phyloP scores from a whole-genome alignment of 2,797 vertebrate species.

The Leptatherina wallacei region DNA sequence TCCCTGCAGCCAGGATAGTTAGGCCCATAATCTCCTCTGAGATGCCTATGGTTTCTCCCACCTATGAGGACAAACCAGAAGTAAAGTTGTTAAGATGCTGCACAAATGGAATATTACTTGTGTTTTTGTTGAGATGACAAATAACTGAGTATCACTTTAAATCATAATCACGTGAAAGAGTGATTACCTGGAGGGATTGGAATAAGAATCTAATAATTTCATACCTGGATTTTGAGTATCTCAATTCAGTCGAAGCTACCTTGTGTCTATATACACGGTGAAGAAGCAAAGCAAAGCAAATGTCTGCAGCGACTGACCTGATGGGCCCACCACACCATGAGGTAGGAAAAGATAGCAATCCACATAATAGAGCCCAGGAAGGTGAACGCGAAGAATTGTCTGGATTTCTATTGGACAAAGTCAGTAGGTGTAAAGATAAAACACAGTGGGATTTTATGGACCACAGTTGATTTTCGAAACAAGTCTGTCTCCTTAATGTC shows the following conservation, averaged over 20 bases:
- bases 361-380: constrained; percentile 94
- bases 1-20: constrained; percentile 95
- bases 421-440: background rate
- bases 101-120: background rate
- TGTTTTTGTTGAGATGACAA: background rate
- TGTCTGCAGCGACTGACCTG: constrained; percentile 83
- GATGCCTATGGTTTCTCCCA: constrained; percentile 96
- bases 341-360: constrained; percentile 94
- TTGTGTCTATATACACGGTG: background rate
- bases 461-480: background rate
- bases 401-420: constrained; percentile 84
- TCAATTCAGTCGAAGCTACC: background rate
- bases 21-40: constrained; percentile 98
- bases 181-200: background rate
- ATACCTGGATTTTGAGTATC: too few relatives aligned
- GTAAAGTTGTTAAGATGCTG: background rate
- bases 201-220: background rate
- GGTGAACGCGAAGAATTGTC: constrained; percentile 87
- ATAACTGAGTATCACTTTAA: background rate
- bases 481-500: background rate
- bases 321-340: constrained; percentile 99
- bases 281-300: background rate
- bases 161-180: background rate
- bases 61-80: constrained; percentile 75
- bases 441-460: background rate